Conservation (phyloP, 1,140 invertebrate genomes). For the Leucophenga varia region DNA sequence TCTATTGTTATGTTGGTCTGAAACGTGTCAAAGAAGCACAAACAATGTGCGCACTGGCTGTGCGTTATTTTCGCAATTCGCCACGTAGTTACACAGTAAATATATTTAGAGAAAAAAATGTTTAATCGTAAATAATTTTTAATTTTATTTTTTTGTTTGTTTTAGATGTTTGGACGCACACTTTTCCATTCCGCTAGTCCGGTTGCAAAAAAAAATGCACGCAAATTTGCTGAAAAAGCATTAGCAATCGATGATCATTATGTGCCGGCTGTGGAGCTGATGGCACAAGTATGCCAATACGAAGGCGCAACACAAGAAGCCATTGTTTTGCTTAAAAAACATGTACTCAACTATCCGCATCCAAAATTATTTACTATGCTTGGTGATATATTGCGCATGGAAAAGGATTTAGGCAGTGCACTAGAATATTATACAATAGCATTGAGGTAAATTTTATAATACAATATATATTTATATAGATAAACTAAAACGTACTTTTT, state of each 20-base stretch:
- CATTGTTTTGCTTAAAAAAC: conserved; percentile 38
- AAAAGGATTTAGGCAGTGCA: conserved; percentile 35
- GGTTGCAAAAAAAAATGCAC: conserved; percentile 25
- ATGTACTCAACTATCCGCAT: conserved; percentile 31
- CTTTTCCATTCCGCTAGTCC: conserved; percentile 24
- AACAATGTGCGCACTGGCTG: conserved; percentile 28
- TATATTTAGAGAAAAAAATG: too few relatives aligned
- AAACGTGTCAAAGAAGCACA: conserved; percentile 42
- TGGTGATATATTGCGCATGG: conserved; percentile 29
- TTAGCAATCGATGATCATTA: conserved; percentile 44
- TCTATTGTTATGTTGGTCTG: conserved; percentile 35
- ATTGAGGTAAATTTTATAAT: conserved; percentile 20
- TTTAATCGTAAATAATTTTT: too few relatives aligned
- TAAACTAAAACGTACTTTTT: not conserved
- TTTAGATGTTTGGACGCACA: conserved; percentile 36
- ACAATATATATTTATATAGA: not conserved
- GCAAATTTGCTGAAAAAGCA: conserved; percentile 36
- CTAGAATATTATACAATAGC: conserved; percentile 44
- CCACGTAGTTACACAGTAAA: conserved; percentile 38
- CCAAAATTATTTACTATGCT: conserved; percentile 36
- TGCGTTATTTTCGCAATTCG: conserved; percentile 34
- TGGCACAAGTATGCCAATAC: conserved; percentile 35
- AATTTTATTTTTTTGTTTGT: conserved; percentile 1
- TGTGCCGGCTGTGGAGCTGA: conserved; percentile 32
- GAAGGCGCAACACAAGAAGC: conserved; percentile 28